Evolutionary conservation across 2,888 invertebrate species (phyloP).

Genomic region (Drosophila limbata): DNA sequence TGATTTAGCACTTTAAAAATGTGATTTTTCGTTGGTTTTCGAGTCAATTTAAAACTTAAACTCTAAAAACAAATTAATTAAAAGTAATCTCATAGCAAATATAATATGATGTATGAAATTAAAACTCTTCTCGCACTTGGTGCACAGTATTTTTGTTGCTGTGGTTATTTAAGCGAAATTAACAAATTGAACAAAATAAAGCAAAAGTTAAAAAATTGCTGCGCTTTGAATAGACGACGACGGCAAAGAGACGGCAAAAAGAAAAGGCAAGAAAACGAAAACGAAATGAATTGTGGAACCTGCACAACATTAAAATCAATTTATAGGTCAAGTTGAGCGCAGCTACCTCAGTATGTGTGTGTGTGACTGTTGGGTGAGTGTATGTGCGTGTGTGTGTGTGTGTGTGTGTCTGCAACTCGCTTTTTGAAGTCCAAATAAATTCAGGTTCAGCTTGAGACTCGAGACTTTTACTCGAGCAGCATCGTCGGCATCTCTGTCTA

Average conservation of each 20-base stretch:
- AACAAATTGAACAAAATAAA: slow-evolving; percentile 15
- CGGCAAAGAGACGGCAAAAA: slow-evolving; percentile 31
- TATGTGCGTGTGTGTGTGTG: slow-evolving; percentile 17
- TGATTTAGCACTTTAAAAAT: too few species aligned
- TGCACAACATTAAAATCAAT: slow-evolving; percentile 79
- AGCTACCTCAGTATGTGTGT: slow-evolving; percentile 14
- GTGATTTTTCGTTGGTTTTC: too few species aligned
- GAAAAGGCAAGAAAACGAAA: slow-evolving; percentile 26
- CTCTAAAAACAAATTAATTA: too few species aligned
- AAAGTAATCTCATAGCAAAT: background rate
- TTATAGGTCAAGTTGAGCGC: slow-evolving; percentile 83
- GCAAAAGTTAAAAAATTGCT: slow-evolving; percentile 32
- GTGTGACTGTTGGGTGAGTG: slow-evolving; percentile 2
- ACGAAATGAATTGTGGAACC: slow-evolving; percentile 62
- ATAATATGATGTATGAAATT: background rate
- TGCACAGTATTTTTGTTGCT: slow-evolving; percentile 1
- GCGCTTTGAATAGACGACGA: slow-evolving; percentile 49
- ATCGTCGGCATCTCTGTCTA: slow-evolving; percentile 67
- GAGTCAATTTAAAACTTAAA: too few species aligned
- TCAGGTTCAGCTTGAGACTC: slow-evolving; percentile 68
- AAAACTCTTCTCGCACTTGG: slow-evolving; percentile 2
- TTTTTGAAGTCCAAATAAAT: slow-evolving; percentile 55
- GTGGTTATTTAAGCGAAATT: slow-evolving; percentile 41
- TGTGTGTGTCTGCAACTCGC: slow-evolving; percentile 51
- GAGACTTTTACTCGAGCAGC: slow-evolving; percentile 64